Base-by-base conservation (phyloP, 2,113 vertebrate species). In the Mola mola region DNA sequence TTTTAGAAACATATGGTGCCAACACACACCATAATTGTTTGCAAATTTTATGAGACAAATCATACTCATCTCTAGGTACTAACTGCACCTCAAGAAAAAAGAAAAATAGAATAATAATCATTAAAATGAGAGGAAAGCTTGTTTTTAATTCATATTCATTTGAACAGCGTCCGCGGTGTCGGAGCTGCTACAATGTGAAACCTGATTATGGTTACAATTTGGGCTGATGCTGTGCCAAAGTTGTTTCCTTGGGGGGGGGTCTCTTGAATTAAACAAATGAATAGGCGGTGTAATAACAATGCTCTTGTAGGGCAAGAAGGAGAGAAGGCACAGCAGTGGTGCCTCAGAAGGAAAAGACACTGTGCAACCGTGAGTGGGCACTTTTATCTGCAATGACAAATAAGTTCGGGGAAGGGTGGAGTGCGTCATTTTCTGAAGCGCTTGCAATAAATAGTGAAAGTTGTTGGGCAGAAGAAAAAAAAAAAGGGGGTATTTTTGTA, bases 371-470 rank as follows among this genome's bases (percentile, higher is more conserved):
- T 24, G 49, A 47, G 58, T 76, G 87, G 78, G 75, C 74, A 70
- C 75, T 68, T 74, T 77, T 42, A 67, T 72, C 63, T 86, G 78
- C 80, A 89, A 88, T 80, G 83, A 84, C 81, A 75, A 78, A 83
- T 47, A 72, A 67, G 43, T 82, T 75, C 19, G 63, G 72, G 70
- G 68, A 60, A 66, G 55, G 49, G 59, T 66, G 75, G 42, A 66
- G 74, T 76, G 69, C 41, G 52, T 83, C 71, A 46, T 72, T 51
- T 72, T 73, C 52, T 79, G 50, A 76, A 83, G 81, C 75, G 28
- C 55, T 77, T 80, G 67, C 79, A 89, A 91, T 91, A 91, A 91
- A 89, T 91, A 88, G 70, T 82, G 64, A 79, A 71, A 78, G 77
- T 66, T 44, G 59, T 72, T 46, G 79, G 72, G 66, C 20, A 58